Percentiles rank a stretch among this genome's conserved stretches.
These are phyloP conservation scores for Nasonia longicornis DNA, from an alignment of 1,140 invertebrate species.

Conservation along the genomic window DNA sequence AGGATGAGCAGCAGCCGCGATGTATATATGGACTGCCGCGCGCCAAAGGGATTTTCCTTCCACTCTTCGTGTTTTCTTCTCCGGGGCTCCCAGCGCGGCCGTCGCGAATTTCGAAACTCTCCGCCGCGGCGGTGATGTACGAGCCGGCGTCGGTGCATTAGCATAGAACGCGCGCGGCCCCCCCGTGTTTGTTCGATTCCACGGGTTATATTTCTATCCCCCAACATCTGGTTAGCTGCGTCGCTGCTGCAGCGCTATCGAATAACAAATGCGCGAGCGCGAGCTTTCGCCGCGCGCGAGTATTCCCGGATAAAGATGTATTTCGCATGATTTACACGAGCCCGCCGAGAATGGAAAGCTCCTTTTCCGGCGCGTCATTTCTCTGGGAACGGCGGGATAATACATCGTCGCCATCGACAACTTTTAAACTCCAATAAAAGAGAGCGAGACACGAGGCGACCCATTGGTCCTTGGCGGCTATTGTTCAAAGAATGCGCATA, in stretches of 20 bases:
- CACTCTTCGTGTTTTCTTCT: slow-evolving; percentile 36
- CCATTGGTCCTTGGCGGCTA: not conserved
- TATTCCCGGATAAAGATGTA: slow-evolving; percentile 26
- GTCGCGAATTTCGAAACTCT: slow-evolving; percentile 49
- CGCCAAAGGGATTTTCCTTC: slow-evolving; percentile 16
- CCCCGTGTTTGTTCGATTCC: slow-evolving; percentile 50
- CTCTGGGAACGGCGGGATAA: not conserved
- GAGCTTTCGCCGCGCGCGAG: slow-evolving; percentile 20
- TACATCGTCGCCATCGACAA: slow-evolving; percentile 25
- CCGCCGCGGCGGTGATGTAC: slow-evolving; percentile 48
- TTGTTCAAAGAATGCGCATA: slow-evolving; percentile 30
- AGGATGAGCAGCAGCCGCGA: not conserved
- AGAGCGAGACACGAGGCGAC: not conserved
- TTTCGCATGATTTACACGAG: slow-evolving; percentile 40
- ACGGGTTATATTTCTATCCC: not conserved
- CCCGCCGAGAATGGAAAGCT: not conserved
- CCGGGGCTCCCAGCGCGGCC: not conserved
- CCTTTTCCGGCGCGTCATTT: slow-evolving; percentile 17
- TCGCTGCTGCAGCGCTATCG: not conserved
- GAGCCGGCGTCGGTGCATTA: slow-evolving; percentile 52
- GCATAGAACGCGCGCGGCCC: slow-evolving; percentile 49
- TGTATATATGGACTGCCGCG: not conserved
- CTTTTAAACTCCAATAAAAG: slow-evolving; percentile 39
- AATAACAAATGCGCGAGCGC: slow-evolving; percentile 33
- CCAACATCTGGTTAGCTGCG: slow-evolving; percentile 53